phyloP scores from a whole-genome alignment of 2,797 vertebrate genomes.

The Phoxinus dragarum region DNA sequence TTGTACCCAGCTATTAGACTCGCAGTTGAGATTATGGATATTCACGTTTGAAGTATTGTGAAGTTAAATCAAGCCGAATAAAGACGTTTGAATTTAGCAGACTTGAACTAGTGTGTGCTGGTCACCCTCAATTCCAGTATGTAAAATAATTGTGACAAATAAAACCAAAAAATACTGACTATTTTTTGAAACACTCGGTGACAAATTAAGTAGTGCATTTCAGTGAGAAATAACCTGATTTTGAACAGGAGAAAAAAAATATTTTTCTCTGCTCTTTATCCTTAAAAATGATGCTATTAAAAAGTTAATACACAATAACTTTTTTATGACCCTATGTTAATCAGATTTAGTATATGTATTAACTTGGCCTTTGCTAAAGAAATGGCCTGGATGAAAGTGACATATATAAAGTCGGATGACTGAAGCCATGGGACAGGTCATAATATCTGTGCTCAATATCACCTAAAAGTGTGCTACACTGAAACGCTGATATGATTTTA shows the following conservation, averaged over 20 bases:
- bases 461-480: slow-evolving; percentile 83
- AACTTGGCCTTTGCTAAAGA: slow-evolving; percentile 51
- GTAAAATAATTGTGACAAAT: not conserved
- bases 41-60: slow-evolving; percentile 38
- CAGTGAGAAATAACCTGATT: not conserved
- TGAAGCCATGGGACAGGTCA: slow-evolving; percentile 77
- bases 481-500: slow-evolving; percentile 82
- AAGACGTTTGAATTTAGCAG: slow-evolving; percentile 21
- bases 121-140: slow-evolving; percentile 17
- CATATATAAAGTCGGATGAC: slow-evolving; percentile 80
- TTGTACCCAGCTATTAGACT: slow-evolving; percentile 57
- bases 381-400: slow-evolving; percentile 78
- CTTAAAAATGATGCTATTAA: slow-evolving; percentile 13
- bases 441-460: slow-evolving; percentile 78
- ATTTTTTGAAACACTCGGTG: not conserved
- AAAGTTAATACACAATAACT: slow-evolving; percentile 14
- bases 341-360: slow-evolving; percentile 36
- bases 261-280: not conserved
- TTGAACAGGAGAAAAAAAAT: not conserved
- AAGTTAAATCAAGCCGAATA: slow-evolving; percentile 19
- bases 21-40: slow-evolving; percentile 53
- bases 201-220: not conserved
- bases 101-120: slow-evolving; percentile 29
- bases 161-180: not conserved
- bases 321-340: slow-evolving; percentile 16